Evolutionary conservation across 2,888 invertebrate genomes (phyloP).

Genomic region (Deilephila porcellus): DNA sequence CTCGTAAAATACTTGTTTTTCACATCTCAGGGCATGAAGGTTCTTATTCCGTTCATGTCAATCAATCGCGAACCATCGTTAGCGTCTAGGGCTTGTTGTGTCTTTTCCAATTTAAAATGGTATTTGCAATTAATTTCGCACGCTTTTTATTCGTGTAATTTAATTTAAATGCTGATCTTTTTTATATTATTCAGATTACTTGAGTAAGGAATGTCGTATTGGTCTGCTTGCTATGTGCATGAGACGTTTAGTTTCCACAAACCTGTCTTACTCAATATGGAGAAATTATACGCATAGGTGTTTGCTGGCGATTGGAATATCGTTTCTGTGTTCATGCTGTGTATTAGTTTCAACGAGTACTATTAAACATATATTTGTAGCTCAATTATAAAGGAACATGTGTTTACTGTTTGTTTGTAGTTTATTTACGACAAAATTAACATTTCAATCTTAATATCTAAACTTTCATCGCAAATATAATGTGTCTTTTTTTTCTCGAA

Average conservation of each 20-base stretch:
- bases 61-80: conserved; percentile 54
- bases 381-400: no score
- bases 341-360: not conserved
- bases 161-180: conserved; percentile 10
- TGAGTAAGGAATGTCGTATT: not conserved
- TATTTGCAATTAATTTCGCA: conserved; percentile 32
- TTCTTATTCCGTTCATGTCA: conserved; percentile 60
- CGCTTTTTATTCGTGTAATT: conserved; percentile 22
- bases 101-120: conserved; percentile 42
- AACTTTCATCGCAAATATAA: no score
- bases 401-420: no score
- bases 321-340: not conserved
- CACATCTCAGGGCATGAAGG: conserved; percentile 53
- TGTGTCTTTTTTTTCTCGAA: no score
- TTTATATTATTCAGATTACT: conserved; percentile 14
- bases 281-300: not conserved
- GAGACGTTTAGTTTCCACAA: conserved; percentile 13
- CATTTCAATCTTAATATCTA: no score
- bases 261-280: not conserved
- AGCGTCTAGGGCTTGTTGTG: conserved; percentile 54
- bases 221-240: not conserved
- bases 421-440: no score
- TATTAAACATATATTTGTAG: no score
- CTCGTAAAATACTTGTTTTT: conserved; percentile 49
- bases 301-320: not conserved